phyloP scores from a whole-genome alignment of 2,888 invertebrate species.

The Furcula furcula region DNA sequence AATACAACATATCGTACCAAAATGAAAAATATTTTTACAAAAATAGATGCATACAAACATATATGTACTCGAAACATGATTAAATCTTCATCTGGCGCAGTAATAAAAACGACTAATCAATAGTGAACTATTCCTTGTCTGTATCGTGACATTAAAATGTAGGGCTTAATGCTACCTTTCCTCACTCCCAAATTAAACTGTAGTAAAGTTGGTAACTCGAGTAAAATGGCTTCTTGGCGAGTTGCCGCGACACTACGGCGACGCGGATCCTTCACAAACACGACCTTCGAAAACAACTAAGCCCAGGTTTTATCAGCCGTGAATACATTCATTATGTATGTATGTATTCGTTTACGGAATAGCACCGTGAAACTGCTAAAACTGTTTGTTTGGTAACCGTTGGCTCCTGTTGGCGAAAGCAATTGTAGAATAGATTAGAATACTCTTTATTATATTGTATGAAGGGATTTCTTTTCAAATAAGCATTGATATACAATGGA shows the following conservation, averaged over 20 bases:
- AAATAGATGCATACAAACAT: background rate
- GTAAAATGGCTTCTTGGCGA: constrained; percentile 47
- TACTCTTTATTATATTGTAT: too few relatives aligned
- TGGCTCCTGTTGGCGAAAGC: too few relatives aligned
- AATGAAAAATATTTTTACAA: constrained; percentile 2
- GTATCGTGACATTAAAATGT: too few relatives aligned
- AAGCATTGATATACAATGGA: too few relatives aligned
- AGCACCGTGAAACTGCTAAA: constrained; percentile 16
- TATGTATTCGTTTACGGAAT: constrained; percentile 14
- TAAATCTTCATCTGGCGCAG: too few relatives aligned
- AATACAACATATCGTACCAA: too few relatives aligned
- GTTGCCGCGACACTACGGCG: constrained; percentile 53
- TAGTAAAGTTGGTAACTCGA: background rate
- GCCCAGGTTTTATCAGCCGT: constrained; percentile 36
- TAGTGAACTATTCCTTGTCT: too few relatives aligned
- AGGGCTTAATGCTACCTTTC: too few relatives aligned
- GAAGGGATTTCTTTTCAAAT: too few relatives aligned
- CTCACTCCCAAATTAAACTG: background rate
- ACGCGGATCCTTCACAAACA: constrained; percentile 30
- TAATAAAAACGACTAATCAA: too few relatives aligned
- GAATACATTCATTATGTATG: constrained; percentile 16
- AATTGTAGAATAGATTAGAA: too few relatives aligned
- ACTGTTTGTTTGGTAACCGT: constrained; percentile 9
- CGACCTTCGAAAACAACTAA: constrained; percentile 43
- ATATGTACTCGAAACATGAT: too few relatives aligned